These are phyloP conservation scores for Elgonia sp. DNA, from an alignment of 2,888 invertebrate genomes.

Conservation along the genomic window DNA sequence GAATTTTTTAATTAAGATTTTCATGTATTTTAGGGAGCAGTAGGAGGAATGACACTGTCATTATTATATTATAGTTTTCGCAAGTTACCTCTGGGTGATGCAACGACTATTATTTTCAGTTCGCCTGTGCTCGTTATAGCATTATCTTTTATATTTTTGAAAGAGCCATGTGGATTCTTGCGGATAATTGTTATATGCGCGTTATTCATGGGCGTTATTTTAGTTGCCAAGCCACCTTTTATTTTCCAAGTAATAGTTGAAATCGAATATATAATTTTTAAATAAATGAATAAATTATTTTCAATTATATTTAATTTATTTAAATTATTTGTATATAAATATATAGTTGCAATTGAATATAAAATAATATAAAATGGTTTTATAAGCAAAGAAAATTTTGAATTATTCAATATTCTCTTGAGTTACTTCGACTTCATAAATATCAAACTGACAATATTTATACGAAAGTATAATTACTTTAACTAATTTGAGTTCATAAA, in stretches of 20 bases:
- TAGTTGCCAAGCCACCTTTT: slow-evolving; percentile 87
- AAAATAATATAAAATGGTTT: no score
- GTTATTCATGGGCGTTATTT: slow-evolving; percentile 86
- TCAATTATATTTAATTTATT: no score
- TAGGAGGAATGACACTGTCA: slow-evolving; percentile 87
- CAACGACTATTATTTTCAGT: slow-evolving; percentile 87
- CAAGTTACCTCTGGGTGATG: slow-evolving; percentile 87
- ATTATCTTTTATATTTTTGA: slow-evolving; percentile 86
- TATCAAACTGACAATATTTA: no score
- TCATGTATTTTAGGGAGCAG: slow-evolving; percentile 85
- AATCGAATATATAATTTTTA: background rate
- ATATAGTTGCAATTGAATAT: slow-evolving; percentile 9
- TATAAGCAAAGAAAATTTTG: no score
- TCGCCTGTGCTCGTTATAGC: slow-evolving; percentile 87
- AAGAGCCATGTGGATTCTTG: slow-evolving; percentile 87
- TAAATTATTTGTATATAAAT: no score
- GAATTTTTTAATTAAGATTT: background rate
- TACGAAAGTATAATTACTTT: no score
- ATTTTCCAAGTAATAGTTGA: slow-evolving; percentile 86
- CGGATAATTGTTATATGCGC: slow-evolving; percentile 86
- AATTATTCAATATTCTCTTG: no score
- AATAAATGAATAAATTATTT: no score
- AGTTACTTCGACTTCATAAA: no score
- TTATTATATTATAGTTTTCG: slow-evolving; percentile 87
- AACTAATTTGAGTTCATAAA: no score